phyloP scores from a whole-genome alignment of 2,888 invertebrate genomes.

The Ectobius pallidus region DNA sequence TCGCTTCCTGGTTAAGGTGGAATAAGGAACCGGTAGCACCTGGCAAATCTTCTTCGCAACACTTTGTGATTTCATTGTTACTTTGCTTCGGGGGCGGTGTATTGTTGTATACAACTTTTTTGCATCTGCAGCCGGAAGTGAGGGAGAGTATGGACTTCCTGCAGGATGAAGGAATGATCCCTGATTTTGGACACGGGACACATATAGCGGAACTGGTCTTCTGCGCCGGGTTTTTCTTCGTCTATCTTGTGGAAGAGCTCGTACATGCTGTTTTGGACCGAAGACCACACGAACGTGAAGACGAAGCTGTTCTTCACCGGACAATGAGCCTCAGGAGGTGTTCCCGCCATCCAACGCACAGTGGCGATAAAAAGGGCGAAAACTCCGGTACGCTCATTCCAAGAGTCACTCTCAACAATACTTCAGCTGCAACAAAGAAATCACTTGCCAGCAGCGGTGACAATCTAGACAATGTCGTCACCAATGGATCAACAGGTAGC shows the following conservation, averaged over 20 bases:
- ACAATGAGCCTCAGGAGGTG: conserved; percentile 62
- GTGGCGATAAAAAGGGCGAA: not conserved
- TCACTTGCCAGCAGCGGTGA: conserved; percentile 6
- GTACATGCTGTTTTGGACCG: conserved; percentile 62
- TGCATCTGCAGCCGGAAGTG: conserved; percentile 70
- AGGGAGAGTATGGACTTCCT: conserved; percentile 61
- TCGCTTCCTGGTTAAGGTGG: conserved; percentile 71
- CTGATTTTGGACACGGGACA: conserved; percentile 55
- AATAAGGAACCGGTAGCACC: conserved; percentile 49
- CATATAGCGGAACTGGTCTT: conserved; percentile 64
- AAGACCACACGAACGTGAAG: conserved; percentile 53
- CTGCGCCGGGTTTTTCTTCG: conserved; percentile 68
- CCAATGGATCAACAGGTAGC: conserved; percentile 40
- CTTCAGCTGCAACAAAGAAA: conserved; percentile 6
- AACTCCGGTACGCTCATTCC: conserved; percentile 47
- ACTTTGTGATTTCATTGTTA: conserved; percentile 61
- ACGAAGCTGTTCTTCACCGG: conserved; percentile 58
- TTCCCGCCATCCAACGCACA: conserved; percentile 48
- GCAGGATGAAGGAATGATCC: conserved; percentile 55
- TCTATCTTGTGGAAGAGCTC: conserved; percentile 67
- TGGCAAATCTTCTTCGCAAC: conserved; percentile 20
- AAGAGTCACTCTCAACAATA: conserved; percentile 46
- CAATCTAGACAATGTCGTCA: conserved; percentile 23
- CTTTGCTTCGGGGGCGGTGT: conserved; percentile 71
- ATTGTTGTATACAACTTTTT: conserved; percentile 66